phyloP scores from a whole-genome alignment of 2,797 vertebrate species.

The Psittacula derbiana region DNA sequence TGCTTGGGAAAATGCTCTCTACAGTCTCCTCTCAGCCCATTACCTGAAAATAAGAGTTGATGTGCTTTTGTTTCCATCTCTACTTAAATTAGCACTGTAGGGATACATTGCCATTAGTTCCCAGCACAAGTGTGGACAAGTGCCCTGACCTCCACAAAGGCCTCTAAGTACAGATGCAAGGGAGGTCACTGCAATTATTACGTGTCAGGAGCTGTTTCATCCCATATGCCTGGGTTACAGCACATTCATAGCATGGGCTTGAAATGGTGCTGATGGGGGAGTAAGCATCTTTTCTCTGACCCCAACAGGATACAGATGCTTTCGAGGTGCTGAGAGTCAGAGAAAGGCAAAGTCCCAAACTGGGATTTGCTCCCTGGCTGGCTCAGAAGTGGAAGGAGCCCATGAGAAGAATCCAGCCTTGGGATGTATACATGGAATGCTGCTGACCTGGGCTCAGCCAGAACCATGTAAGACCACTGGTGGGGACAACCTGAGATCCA shows the following conservation, averaged over 20 bases:
- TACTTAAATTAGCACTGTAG: not conserved
- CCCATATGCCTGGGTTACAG: not conserved
- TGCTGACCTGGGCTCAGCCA: not conserved
- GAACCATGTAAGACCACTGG: accelerated
- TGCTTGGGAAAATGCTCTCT: not conserved
- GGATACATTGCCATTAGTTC: not conserved
- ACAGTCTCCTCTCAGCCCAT: not conserved
- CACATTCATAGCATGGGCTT: not conserved
- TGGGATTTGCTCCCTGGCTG: not conserved
- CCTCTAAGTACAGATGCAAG: not conserved
- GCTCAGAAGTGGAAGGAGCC: not conserved
- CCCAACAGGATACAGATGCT: accelerated
- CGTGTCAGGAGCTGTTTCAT: not conserved
- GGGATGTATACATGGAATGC: not conserved
- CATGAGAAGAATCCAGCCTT: not conserved
- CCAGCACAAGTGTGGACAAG: not conserved
- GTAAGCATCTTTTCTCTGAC: not conserved
- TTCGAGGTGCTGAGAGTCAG: not conserved
- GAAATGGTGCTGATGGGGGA: not conserved
- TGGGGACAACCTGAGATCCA: not conserved
- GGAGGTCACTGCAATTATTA: not conserved
- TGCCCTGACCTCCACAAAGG: not conserved
- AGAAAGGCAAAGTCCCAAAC: not conserved
- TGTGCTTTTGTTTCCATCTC: not conserved
- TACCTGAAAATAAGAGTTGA: not conserved